These are phyloP conservation scores for Drosophila rellima DNA, from an alignment of 2,888 invertebrate species.

Conservation along the genomic window DNA sequence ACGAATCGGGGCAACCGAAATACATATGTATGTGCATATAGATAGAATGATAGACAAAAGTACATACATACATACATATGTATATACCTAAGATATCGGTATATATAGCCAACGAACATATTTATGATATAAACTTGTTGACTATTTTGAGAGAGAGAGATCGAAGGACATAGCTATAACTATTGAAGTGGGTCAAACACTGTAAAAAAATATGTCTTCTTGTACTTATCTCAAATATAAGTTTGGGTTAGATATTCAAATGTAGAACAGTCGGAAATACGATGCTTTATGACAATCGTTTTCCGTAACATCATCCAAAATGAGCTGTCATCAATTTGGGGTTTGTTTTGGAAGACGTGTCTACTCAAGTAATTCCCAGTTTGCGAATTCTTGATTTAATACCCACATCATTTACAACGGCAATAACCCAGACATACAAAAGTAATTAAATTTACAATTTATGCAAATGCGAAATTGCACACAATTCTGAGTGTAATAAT, in stretches of 20 bases:
- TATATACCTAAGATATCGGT: conserved; percentile 5
- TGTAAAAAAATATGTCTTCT: background rate
- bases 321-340: conserved; percentile 8
- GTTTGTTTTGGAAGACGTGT: conserved; percentile 13
- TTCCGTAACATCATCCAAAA: background rate
- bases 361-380: conserved; percentile 11
- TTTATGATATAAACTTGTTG: conserved; percentile 8
- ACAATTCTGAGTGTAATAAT: background rate
- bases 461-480: conserved; percentile 21
- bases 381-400: conserved; percentile 7
- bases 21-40: conserved; percentile 10
- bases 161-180: conserved; percentile 17
- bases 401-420: conserved; percentile 13
- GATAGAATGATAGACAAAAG: background rate
- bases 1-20: conserved; percentile 30
- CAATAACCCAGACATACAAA: conserved; percentile 21
- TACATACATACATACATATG: too few species aligned
- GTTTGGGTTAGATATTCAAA: conserved; percentile 1
- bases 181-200: conserved; percentile 17
- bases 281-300: background rate
- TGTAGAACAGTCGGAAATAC: conserved; percentile 8
- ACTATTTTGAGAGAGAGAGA: too few species aligned
- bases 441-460: conserved; percentile 45
- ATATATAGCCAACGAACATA: conserved; percentile 3
- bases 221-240: conserved; percentile 33